phyloP scores from a whole-genome alignment of 1,140 invertebrate species.

The Hermatobates lingyangjiaoensis region DNA sequence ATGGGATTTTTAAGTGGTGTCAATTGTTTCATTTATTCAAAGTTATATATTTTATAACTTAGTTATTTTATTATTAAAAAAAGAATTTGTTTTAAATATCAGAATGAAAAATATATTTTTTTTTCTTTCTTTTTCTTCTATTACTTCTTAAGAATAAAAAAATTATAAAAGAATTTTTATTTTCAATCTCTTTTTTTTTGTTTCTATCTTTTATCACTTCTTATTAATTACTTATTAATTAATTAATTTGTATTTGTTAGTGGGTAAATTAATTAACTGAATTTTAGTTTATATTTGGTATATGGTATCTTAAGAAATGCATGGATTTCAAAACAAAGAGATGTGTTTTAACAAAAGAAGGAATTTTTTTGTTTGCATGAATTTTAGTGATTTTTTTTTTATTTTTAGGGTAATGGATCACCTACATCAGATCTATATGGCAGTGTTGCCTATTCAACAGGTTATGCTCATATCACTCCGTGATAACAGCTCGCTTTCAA shows the following conservation, averaged over 20 bases:
- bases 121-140: no score
- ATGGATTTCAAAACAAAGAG: not conserved
- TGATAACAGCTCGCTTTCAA: slow-evolving; percentile 11
- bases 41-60: no score
- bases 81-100: no score
- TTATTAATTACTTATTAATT: not conserved
- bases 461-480: slow-evolving; percentile 24
- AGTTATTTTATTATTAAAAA: no score
- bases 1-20: no score
- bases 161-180: no score
- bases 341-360: not conserved
- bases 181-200: no score
- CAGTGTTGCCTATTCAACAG: slow-evolving; percentile 30
- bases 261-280: not conserved
- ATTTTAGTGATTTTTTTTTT: slow-evolving; percentile 7
- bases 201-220: not conserved
- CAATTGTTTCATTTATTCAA: no score
- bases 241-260: not conserved
- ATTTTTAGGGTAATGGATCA: slow-evolving; percentile 26
- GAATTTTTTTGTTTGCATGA: not conserved
- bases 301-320: not conserved
- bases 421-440: slow-evolving; percentile 31
- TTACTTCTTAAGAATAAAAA: no score
- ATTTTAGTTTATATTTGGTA: not conserved
- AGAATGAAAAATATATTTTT: no score